These are phyloP conservation scores for Chelonoidis abingdonii DNA, from an alignment of 2,113 vertebrate genomes.

Conservation along the genomic window DNA sequence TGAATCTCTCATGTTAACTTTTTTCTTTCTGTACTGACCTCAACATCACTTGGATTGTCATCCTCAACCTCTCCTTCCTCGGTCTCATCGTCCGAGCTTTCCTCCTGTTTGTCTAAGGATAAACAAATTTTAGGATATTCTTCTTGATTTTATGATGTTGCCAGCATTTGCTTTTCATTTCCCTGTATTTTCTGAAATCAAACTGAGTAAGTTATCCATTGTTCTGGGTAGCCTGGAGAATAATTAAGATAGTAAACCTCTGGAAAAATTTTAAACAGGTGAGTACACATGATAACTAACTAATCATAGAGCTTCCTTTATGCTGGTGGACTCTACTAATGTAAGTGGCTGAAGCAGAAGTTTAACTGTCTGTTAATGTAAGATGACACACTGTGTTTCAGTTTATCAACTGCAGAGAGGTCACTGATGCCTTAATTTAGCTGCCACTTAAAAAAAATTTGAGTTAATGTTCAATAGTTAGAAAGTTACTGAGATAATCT, in stretches of 20 bases:
- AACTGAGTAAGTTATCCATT: conserved; percentile 25
- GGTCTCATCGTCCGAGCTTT: conserved; percentile 87
- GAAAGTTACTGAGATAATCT: background rate
- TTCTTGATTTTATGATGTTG: conserved; percentile 10
- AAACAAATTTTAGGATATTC: background rate
- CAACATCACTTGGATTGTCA: conserved; percentile 81
- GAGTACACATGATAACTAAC: background rate
- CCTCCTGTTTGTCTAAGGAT: conserved; percentile 79
- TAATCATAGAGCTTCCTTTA: background rate
- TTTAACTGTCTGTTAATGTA: conserved; percentile 25
- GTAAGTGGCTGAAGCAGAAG: background rate
- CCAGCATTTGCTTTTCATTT: background rate
- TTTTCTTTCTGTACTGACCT: conserved; percentile 75
- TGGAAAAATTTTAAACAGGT: background rate
- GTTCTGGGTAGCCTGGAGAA: background rate
- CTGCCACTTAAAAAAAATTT: background rate
- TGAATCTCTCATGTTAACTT: background rate
- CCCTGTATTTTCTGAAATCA: conserved; percentile 21
- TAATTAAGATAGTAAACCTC: background rate
- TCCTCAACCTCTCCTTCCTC: conserved; percentile 87
- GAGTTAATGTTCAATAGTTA: background rate
- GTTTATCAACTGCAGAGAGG: background rate
- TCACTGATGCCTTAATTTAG: background rate
- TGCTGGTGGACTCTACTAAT: background rate
- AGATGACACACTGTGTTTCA: background rate